Evolutionary conservation across 2,113 vertebrate species (phyloP).

Genomic region (Vicugna pacos): DNA sequence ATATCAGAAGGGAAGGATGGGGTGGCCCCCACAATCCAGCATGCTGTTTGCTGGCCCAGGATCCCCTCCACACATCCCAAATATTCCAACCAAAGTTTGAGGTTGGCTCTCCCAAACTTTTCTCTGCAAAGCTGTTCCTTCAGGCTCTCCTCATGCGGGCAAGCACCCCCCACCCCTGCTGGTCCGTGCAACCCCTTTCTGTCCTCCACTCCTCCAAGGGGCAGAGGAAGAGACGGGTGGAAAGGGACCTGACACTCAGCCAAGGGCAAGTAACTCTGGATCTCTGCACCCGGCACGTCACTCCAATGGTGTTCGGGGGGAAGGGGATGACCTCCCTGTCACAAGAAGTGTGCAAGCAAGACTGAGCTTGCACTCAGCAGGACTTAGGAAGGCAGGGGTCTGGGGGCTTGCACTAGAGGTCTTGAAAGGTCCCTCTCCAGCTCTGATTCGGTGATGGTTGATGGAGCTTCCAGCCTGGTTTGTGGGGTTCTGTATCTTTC

Average conservation of each 20-base stretch:
- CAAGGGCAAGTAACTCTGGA: constrained; percentile 1
- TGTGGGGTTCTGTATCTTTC: constrained; percentile 68
- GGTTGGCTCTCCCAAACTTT: constrained; percentile 71
- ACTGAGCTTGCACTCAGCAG: neutral
- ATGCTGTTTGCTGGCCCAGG: constrained; percentile 52
- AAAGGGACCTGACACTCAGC: neutral
- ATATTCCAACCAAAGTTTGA: constrained; percentile 69
- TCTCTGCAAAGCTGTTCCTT: constrained; percentile 54
- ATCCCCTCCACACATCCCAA: constrained; percentile 31
- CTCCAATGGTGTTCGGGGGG: neutral
- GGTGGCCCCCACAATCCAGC: neutral
- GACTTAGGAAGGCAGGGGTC: neutral
- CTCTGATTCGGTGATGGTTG: constrained; percentile 60
- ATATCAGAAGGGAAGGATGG: constrained; percentile 44
- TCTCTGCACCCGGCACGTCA: neutral
- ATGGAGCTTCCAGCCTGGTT: constrained; percentile 19
- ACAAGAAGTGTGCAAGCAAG: neutral
- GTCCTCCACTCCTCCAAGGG: constrained; percentile 13
- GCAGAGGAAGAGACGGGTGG: neutral
- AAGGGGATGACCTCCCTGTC: constrained; percentile 5
- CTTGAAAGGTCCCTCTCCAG: constrained; percentile 74
- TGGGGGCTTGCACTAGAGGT: constrained; percentile 62
- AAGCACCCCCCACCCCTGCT: constrained; percentile 59
- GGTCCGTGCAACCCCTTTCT: constrained; percentile 60
- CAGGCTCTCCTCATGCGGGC: constrained; percentile 74